These are phyloP conservation scores for Bujurquina vittata DNA, from an alignment of 2,113 vertebrate species.

Conservation along the genomic window DNA sequence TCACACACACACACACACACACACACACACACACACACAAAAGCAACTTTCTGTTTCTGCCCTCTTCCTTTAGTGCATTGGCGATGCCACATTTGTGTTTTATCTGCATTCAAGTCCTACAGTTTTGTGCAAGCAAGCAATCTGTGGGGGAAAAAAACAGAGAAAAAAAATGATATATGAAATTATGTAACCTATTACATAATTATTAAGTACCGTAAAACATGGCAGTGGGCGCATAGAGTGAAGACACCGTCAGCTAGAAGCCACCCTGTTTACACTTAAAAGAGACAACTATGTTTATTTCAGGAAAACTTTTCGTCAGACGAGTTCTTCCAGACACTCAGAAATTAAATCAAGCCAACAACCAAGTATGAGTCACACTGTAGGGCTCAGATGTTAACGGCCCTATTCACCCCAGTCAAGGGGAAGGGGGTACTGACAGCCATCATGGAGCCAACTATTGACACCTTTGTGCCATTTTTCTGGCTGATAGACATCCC, in stretches of 20 bases:
- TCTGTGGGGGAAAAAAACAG: background rate
- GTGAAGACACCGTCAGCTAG: background rate
- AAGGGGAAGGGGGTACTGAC: slow-evolving; percentile 48
- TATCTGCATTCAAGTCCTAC: slow-evolving; percentile 27
- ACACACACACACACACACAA: background rate
- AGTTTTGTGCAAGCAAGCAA: background rate
- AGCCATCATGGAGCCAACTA: slow-evolving; percentile 46
- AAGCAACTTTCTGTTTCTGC: background rate
- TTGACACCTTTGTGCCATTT: slow-evolving; percentile 72
- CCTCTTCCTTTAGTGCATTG: background rate
- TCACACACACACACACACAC: slow-evolving; percentile 3
- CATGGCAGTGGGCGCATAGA: background rate
- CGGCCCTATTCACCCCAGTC: slow-evolving; percentile 36
- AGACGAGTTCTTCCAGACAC: slow-evolving; percentile 33
- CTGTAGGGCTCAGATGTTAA: slow-evolving; percentile 74
- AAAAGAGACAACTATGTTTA: background rate
- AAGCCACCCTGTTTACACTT: background rate
- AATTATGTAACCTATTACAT: background rate
- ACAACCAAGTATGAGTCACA: slow-evolving; percentile 44
- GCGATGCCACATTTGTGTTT: slow-evolving; percentile 9
- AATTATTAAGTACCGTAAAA: background rate
- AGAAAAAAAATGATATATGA: background rate
- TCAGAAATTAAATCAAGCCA: slow-evolving; percentile 62
- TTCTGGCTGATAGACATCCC: slow-evolving; percentile 61
- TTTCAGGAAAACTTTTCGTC: slow-evolving; percentile 22